Percentiles rank a stretch among this genome's conserved stretches.
These are phyloP conservation scores for Drosophila arizonae DNA, from an alignment of 1,140 invertebrate species.

Conservation along the genomic window DNA sequence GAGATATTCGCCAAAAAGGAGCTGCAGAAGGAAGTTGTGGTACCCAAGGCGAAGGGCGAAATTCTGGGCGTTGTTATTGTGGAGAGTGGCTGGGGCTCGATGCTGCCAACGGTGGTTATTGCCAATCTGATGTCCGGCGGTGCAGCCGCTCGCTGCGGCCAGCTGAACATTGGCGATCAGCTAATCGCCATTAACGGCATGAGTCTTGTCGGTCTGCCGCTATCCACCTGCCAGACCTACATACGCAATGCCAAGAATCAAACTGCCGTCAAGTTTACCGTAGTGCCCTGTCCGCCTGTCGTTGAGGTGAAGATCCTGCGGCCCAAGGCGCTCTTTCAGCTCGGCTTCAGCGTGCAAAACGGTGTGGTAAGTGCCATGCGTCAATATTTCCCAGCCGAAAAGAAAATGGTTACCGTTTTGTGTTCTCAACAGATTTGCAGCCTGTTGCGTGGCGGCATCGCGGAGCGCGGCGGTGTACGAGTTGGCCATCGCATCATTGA, in stretches of 20 bases:
- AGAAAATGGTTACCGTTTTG: not conserved
- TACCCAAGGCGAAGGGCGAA: slow-evolving; percentile 99
- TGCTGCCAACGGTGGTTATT: slow-evolving; percentile 91
- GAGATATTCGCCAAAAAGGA: slow-evolving; percentile 99
- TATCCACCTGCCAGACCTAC: slow-evolving; percentile 99
- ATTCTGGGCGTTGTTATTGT: slow-evolving; percentile 98
- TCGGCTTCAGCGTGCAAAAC: slow-evolving; percentile 99
- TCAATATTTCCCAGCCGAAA: not conserved
- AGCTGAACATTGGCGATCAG: slow-evolving; percentile 99
- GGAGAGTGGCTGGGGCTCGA: slow-evolving; percentile 94
- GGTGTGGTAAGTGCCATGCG: slow-evolving; percentile 92
- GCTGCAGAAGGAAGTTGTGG: slow-evolving; percentile 99
- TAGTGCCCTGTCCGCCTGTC: slow-evolving; percentile 99
- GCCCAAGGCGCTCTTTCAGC: slow-evolving; percentile 99
- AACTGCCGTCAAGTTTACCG: slow-evolving; percentile 98
- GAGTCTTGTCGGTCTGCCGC: slow-evolving; percentile 97
- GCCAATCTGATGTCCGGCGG: slow-evolving; percentile 98
- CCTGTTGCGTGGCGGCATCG: slow-evolving; percentile 97
- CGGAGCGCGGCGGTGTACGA: slow-evolving; percentile 98
- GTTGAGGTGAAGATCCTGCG: slow-evolving; percentile 99
- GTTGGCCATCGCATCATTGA: slow-evolving; percentile 99
- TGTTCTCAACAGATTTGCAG: slow-evolving; percentile 95
- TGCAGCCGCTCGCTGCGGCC: slow-evolving; percentile 97
- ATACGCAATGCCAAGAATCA: slow-evolving; percentile 99
- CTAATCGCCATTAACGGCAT: slow-evolving; percentile 99